phyloP scores from a whole-genome alignment of 2,797 vertebrate species.

The Labeo calbasu region DNA sequence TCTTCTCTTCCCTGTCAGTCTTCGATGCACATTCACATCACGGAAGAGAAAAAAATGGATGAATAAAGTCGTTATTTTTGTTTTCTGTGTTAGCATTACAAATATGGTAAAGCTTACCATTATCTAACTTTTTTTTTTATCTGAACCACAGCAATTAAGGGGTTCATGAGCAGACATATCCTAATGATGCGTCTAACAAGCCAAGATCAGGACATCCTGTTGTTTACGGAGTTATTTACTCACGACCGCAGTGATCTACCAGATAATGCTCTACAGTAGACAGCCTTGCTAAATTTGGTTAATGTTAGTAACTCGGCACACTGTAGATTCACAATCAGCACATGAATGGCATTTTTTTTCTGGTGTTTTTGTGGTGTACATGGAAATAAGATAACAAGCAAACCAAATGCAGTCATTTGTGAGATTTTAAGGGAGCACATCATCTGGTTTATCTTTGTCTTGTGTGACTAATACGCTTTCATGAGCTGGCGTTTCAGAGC shows the following conservation, averaged over 20 bases:
- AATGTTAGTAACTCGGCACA: constrained; percentile 10
- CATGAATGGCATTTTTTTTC: not conserved
- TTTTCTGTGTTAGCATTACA: not conserved
- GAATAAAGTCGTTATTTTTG: too few relatives aligned
- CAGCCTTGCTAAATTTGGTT: not conserved
- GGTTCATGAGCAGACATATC: not conserved
- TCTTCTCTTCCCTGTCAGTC: too few relatives aligned
- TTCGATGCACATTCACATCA: too few relatives aligned
- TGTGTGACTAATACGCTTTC: constrained; percentile 41
- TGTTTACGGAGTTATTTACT: constrained; percentile 4
- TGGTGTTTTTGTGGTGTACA: constrained; percentile 23
- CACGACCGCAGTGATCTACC: not conserved
- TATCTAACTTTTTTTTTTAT: not conserved
- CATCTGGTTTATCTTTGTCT: constrained; percentile 41
- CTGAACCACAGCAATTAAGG: not conserved
- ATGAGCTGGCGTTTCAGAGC: constrained; percentile 27
- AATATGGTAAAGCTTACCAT: not conserved
- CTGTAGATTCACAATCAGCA: constrained; percentile 13
- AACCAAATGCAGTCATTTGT: constrained; percentile 18
- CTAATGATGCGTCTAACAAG: constrained; percentile 29
- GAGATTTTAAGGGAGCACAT: constrained; percentile 11
- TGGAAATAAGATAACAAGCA: constrained; percentile 23
- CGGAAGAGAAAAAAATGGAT: too few relatives aligned
- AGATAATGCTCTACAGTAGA: constrained; percentile 13
- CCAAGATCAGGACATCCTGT: constrained; percentile 40